Percentiles rank a stretch among this genome's conserved stretches.
Evolutionary conservation across 2,797 vertebrate species (phyloP).

Genomic region (Enteromius paludinosus): DNA sequence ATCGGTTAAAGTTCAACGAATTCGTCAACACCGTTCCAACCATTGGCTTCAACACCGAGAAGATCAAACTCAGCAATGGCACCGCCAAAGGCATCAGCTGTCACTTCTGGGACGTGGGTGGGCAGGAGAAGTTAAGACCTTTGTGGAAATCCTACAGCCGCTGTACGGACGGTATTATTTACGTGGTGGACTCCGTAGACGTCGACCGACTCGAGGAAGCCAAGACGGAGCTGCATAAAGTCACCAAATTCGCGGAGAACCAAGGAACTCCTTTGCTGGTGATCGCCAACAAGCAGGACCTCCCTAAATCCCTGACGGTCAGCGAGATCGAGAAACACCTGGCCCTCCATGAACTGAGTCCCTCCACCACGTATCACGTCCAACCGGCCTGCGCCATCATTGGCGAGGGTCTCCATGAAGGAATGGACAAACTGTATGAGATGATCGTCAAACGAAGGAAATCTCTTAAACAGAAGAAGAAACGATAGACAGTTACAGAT

Average conservation of each 20-base stretch:
- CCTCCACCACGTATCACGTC: slow-evolving; percentile 85
- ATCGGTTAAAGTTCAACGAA: slow-evolving; percentile 89
- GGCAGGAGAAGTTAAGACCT: slow-evolving; percentile 88
- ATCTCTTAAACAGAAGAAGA: slow-evolving; percentile 87
- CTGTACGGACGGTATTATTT: slow-evolving; percentile 89
- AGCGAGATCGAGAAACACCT: slow-evolving; percentile 86
- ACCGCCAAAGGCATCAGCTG: slow-evolving; percentile 88
- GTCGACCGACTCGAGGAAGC: slow-evolving; percentile 87
- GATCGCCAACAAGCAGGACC: slow-evolving; percentile 90
- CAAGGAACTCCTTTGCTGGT: slow-evolving; percentile 87
- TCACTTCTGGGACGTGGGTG: slow-evolving; percentile 90
- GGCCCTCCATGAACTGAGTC: slow-evolving; percentile 84
- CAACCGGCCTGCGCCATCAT: slow-evolving; percentile 90
- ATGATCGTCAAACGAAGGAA: slow-evolving; percentile 89
- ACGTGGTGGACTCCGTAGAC: slow-evolving; percentile 90
- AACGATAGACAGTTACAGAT: slow-evolving; percentile 72
- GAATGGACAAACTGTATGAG: slow-evolving; percentile 91
- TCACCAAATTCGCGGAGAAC: slow-evolving; percentile 88
- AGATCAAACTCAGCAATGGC: slow-evolving; percentile 84
- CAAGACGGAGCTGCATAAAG: slow-evolving; percentile 88
- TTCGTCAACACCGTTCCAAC: slow-evolving; percentile 91
- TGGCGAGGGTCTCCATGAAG: slow-evolving; percentile 87
- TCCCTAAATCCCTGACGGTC: slow-evolving; percentile 85
- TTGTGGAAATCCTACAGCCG: slow-evolving; percentile 90
- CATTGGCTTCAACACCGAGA: slow-evolving; percentile 89